Percentiles rank a stretch among this genome's conserved stretches.
phyloP scores from a whole-genome alignment of 2,888 invertebrate species.

The Dorcus parallelipipedus region DNA sequence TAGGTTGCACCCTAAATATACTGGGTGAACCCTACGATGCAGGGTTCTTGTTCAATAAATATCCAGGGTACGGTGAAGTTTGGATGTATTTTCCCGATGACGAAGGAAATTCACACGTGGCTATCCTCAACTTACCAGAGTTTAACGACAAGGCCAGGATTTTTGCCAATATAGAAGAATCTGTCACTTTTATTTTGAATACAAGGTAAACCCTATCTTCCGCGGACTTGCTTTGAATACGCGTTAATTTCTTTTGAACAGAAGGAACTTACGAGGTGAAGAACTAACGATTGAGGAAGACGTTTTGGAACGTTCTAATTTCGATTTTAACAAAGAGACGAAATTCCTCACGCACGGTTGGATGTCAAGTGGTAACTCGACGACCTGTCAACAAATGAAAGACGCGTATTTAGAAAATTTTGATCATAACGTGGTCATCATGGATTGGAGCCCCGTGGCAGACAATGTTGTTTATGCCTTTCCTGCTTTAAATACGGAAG shows the following conservation, averaged over 20 bases:
- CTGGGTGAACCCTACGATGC: conserved; percentile 3
- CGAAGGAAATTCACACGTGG: conserved; percentile 42
- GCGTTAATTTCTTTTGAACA: background rate
- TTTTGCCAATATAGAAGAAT: conserved; percentile 36
- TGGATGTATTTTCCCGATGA: conserved; percentile 53
- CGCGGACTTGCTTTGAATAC: too few species aligned
- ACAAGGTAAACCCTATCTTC: conserved; percentile 44
- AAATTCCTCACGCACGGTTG: conserved; percentile 57
- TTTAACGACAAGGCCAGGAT: conserved; percentile 25
- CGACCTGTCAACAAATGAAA: conserved; percentile 50
- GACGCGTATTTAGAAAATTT: conserved; percentile 45
- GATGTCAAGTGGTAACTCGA: conserved; percentile 47
- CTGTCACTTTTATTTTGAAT: conserved; percentile 51
- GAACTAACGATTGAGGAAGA: background rate
- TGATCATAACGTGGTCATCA: conserved; percentile 53
- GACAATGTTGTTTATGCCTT: conserved; percentile 37
- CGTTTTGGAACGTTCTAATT: conserved; percentile 18
- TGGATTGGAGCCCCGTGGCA: conserved; percentile 49
- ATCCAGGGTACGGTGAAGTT: conserved; percentile 47
- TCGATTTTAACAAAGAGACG: conserved; percentile 31
- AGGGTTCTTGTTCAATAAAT: conserved; percentile 18
- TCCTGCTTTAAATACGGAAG: conserved; percentile 43
- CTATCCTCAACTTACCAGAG: conserved; percentile 36
- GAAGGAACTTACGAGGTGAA: background rate
- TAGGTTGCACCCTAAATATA: too few species aligned